These are phyloP conservation scores for Orestias chungarensis DNA, from an alignment of 2,797 vertebrate species.

Conservation along the genomic window DNA sequence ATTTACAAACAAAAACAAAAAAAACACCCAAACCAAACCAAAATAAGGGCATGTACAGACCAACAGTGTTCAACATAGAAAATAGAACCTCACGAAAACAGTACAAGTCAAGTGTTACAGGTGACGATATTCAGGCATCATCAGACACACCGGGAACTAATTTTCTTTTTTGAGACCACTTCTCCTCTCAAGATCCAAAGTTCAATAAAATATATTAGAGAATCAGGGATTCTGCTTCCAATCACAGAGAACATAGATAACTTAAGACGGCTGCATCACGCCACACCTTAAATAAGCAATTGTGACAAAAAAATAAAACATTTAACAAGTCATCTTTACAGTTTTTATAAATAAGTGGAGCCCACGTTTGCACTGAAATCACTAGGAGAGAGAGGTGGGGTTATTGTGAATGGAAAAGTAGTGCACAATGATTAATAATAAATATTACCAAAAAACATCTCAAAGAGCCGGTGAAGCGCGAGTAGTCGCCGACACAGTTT, in stretches of 20 bases:
- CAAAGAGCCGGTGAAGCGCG: constrained; percentile 79
- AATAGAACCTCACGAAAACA: constrained; percentile 83
- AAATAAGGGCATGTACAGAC: constrained; percentile 80
- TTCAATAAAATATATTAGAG: constrained; percentile 72
- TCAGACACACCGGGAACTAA: constrained; percentile 55
- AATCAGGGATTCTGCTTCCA: constrained; percentile 66
- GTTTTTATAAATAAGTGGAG: constrained; percentile 86
- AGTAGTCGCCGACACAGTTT: constrained; percentile 76
- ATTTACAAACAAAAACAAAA: constrained; percentile 73
- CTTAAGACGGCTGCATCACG: constrained; percentile 85
- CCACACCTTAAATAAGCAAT: constrained; percentile 87
- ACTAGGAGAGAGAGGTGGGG: constrained; percentile 70
- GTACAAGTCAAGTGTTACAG: constrained; percentile 81
- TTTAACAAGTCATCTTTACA: constrained; percentile 89
- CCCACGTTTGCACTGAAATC: constrained; percentile 79
- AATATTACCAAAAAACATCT: constrained; percentile 81
- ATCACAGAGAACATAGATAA: constrained; percentile 66
- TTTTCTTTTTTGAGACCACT: constrained; percentile 11
- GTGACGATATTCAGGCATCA: constrained; percentile 69
- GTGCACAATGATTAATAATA: constrained; percentile 88
- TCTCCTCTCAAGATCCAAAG: constrained; percentile 50
- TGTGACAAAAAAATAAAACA: constrained; percentile 81
- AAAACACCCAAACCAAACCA: not conserved
- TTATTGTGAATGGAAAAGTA: constrained; percentile 85
- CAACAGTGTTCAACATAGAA: constrained; percentile 95